Base-by-base conservation (phyloP, 2,888 invertebrate genomes). In the Amphipyra berbera region DNA sequence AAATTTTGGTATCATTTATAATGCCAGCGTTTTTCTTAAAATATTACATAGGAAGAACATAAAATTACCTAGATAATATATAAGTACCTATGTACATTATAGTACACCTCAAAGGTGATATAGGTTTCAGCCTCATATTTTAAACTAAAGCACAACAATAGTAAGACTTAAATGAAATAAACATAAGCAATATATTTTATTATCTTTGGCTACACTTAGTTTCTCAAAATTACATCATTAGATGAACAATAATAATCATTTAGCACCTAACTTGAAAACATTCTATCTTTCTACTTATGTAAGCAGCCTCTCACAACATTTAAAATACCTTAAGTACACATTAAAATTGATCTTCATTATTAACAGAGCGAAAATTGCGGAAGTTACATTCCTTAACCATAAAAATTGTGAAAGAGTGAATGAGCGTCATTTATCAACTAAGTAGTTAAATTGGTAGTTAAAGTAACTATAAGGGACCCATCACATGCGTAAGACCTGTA, bases 131-230 rank as follows among this genome's bases (percentile, higher is more conserved):
- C 70, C 76, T 74, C 61, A 56, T 60, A 56, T 8, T 49, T 21
- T 55, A 70, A 62, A n/a, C 47, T 67, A 58, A 64, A 59, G 45
- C 61, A 56, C 35, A 61, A 68, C 5, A 64, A 48, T 53, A 60
- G 47, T 48, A 61, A 63, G 48, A 56, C 46, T 61, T 50, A 57
- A 65, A 66, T 54, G 53, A 70, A 68, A 71, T 66, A 68, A 65
- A 67, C 46, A 60, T 77, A 66, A 59, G 60, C 56, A 61, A 40
- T 61, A 64, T 58, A 71, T 67, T 71, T 67, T 70, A 63, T 66
- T 72, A 75, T 82, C 82, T 82, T 82, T 82, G 82, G 82, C 82
- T 78, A 82, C 67, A 68, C 46, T 73, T 75, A 73, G 61, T 81
- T 73, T 70, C 67, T 64, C 52, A 68, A 67, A 48, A 61, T 68